Percentiles rank a stretch among this genome's conserved stretches.
phyloP scores from a whole-genome alignment of 2,113 vertebrate genomes.

The Mormoops blainvillei region DNA sequence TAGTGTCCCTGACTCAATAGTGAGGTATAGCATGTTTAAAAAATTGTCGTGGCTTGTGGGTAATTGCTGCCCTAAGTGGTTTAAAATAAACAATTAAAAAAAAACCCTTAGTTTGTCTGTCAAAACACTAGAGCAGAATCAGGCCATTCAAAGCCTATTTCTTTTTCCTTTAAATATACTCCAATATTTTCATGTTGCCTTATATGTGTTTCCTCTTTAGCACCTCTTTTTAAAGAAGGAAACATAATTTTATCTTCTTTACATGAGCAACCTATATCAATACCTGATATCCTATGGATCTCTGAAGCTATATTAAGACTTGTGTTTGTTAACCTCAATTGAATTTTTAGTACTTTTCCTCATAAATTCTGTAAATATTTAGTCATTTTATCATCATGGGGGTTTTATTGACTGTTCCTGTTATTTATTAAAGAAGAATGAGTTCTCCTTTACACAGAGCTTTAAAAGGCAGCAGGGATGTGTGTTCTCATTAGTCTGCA shows the following conservation, averaged over 20 bases:
- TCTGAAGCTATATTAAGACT: neutral
- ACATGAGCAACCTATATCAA: neutral
- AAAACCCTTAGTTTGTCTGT: neutral
- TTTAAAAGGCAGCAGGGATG: neutral
- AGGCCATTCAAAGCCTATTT: neutral
- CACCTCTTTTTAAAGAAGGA: neutral
- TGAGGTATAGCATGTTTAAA: too few species aligned
- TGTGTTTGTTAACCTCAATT: neutral
- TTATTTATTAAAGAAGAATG: neutral
- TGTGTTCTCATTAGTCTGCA: neutral
- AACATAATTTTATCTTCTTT: neutral
- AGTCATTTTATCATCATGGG: neutral
- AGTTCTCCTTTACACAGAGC: neutral
- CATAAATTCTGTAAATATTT: neutral
- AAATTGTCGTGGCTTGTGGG: too few species aligned
- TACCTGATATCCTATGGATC: neutral
- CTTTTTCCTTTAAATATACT: neutral
- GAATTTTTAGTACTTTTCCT: neutral
- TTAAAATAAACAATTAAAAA: neutral
- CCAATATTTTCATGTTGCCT: neutral
- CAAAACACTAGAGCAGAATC: neutral
- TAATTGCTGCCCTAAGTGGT: neutral
- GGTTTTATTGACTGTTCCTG: neutral
- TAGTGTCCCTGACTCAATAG: too few species aligned
- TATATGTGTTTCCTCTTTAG: neutral